A percentile compares a stretch with the other conserved stretches of the same genome.
These are phyloP conservation scores for Caracal caracal DNA, from an alignment of 2,113 vertebrate species.

Conservation along the genomic window DNA sequence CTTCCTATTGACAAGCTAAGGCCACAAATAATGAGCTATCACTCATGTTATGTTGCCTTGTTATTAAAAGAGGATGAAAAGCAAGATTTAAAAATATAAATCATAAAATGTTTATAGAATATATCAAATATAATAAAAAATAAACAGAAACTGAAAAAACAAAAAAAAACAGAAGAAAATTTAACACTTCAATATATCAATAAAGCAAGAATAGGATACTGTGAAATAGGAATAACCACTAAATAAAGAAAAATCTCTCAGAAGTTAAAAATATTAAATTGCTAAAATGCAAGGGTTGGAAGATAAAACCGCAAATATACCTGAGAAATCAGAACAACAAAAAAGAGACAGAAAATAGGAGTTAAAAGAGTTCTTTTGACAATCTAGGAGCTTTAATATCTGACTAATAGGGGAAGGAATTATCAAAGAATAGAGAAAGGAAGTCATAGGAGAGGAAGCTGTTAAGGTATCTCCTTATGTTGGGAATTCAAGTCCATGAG, in stretches of 20 bases:
- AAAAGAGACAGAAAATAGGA: constrained; percentile 4
- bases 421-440: neutral
- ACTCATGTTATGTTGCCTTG: neutral
- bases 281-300: neutral
- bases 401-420: neutral
- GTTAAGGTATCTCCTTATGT: neutral
- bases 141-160: neutral
- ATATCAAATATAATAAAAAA: neutral
- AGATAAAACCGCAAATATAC: neutral
- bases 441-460: neutral
- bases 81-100: neutral
- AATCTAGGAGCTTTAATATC: neutral
- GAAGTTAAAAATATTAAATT: constrained; percentile 2
- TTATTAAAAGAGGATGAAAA: neutral
- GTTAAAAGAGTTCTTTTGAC: neutral
- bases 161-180: neutral
- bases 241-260: neutral
- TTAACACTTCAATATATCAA: neutral
- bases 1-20: neutral
- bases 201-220: neutral
- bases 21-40: neutral
- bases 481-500: neutral
- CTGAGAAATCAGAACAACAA: constrained; percentile 1
- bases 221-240: neutral
- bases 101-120: neutral